Conservation (phyloP, 2,113 vertebrate species). For the Colinus virginianus region DNA sequence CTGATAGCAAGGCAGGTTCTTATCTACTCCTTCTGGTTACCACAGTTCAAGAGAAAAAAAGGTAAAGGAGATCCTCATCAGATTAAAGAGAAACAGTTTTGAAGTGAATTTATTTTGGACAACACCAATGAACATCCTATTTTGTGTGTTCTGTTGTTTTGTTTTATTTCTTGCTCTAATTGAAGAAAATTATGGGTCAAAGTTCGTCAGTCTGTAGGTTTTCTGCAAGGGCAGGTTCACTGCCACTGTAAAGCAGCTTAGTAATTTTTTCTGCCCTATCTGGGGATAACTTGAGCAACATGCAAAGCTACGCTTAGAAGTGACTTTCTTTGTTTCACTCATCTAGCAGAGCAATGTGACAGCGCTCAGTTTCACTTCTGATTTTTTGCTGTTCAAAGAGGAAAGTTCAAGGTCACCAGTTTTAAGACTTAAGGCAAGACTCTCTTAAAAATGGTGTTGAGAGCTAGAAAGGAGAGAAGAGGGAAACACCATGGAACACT, state of each 20-base stretch:
- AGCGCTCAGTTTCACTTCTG: constrained; percentile 49
- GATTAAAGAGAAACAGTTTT: not conserved
- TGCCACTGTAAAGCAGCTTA: not conserved
- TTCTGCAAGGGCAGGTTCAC: not conserved
- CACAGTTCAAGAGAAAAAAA: not conserved
- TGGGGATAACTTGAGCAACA: not conserved
- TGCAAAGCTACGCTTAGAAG: constrained; percentile 16
- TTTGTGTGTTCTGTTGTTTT: rapidly evolving
- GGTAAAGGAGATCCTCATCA: not conserved
- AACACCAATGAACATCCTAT: not conserved
- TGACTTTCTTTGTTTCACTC: not conserved
- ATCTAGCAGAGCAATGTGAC: not conserved
- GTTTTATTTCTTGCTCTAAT: not conserved
- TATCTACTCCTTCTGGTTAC: not conserved
- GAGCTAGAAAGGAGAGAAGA: not conserved
- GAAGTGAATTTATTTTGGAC: not conserved
- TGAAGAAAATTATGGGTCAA: not conserved
- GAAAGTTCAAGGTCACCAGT: constrained; percentile 19
- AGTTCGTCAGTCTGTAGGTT: not conserved
- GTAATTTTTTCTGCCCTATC: constrained; percentile 8
- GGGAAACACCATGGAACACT: not conserved
- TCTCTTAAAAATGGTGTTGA: not conserved
- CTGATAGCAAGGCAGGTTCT: constrained; percentile 5
- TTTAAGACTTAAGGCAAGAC: not conserved
- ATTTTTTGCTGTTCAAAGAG: not conserved